Evolutionary conservation across 2,797 vertebrate genomes (phyloP), one percentile per base, ranked within the genome.

Genomic region (Cossypha polioptera): DNA sequence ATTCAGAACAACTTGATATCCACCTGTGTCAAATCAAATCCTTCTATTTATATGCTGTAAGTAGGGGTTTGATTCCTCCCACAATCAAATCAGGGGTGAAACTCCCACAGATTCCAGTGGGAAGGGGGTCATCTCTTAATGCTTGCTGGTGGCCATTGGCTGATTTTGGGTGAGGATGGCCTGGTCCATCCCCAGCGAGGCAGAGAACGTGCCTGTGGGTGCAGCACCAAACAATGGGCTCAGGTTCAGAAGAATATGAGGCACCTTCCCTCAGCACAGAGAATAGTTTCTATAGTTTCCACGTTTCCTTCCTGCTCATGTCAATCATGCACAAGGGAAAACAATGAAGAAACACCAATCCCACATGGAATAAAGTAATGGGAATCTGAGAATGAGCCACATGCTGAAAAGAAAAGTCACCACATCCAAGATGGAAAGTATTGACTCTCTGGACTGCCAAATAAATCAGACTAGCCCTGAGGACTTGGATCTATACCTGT

Each of bases 241-340:
- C 77, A 76, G 63, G 25, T 43, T 65, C 45, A 77, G 74, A 92
- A 93, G 84, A 95, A 91, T 85, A 82, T 4, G 4, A 95, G 78
- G 75, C 84, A 92, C 90, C 86, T 93, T 95, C 35, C 50, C 36
- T 93, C 62, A 66, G 79, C 54, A 54, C 1, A 1, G 42, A 88
- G 92, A 93, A 95, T 43, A 88, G 72, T 93, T 93, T 83, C 94
- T 92, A 86, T 80, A 95, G 84, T 94, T 95, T 93, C 54, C 72
- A 91, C 28, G 48, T 89, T 96, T 97, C 95, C 95, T 96, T 97
- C 92, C 95, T 96, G 77, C 31, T 89, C 54, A 13, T 91, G 86
- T 93, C 83, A 85, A 35, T 95, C 81, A 35, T 9, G 5, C 35
- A 35, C 18, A 25, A 24, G 62, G 85, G 74, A 88, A 94, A 96